Percentiles rank a stretch among this genome's conserved stretches.
phyloP scores from a whole-genome alignment of 2,797 vertebrate species.

The Arrhamphus sclerolepis region DNA sequence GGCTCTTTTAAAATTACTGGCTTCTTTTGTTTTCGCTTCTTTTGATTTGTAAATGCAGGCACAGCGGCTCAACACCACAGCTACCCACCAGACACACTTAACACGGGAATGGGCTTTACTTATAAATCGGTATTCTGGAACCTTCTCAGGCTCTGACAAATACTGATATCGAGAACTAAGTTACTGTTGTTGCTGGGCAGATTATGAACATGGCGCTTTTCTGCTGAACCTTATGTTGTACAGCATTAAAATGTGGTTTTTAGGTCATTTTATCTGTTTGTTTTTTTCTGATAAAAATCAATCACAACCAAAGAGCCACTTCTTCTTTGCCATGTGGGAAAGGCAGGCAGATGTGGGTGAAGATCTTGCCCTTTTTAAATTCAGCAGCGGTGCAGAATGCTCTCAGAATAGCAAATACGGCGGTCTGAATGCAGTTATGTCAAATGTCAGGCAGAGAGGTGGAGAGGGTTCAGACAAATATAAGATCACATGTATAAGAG shows the following conservation, averaged over 20 bases:
- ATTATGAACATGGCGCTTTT: not conserved
- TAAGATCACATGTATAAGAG: constrained; percentile 8
- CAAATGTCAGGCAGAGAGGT: constrained; percentile 34
- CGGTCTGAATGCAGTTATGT: constrained; percentile 32
- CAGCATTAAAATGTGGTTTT: too few species aligned
- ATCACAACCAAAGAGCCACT: not conserved
- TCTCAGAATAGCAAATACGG: constrained; percentile 42
- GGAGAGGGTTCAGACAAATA: constrained; percentile 6
- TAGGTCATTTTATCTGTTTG: too few species aligned
- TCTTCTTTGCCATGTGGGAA: constrained; percentile 4
- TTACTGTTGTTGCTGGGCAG: constrained; percentile 25
- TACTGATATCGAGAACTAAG: constrained; percentile 18
- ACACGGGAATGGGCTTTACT: constrained; percentile 25
- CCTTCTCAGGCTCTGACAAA: constrained; percentile 2
- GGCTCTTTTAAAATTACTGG: too few species aligned
- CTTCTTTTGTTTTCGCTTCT: too few species aligned
- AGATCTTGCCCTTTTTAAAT: constrained; percentile 43
- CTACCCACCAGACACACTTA: not conserved
- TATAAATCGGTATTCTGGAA: constrained; percentile 43
- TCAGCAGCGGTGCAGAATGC: constrained; percentile 32
- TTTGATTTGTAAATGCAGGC: too few species aligned
- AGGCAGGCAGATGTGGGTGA: constrained; percentile 17
- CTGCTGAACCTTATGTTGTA: too few species aligned
- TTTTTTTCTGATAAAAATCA: not conserved
- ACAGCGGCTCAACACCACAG: too few species aligned